Evolutionary conservation across 1,140 invertebrate species (phyloP).

Genomic region (Penaeus chinensis): DNA sequence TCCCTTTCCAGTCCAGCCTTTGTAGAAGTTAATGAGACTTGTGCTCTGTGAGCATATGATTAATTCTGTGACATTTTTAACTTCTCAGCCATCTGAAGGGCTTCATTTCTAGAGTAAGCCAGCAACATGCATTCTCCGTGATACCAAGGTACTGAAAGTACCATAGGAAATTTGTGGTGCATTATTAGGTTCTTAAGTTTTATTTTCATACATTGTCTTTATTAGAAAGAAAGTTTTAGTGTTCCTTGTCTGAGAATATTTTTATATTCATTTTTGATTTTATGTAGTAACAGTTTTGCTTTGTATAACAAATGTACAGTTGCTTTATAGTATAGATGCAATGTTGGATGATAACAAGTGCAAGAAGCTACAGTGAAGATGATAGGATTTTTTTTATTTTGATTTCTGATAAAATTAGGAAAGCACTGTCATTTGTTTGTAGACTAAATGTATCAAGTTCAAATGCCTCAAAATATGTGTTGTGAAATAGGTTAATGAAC

Average conservation of each 20-base stretch:
- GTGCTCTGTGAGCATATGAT: slow-evolving; percentile 7
- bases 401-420: not conserved
- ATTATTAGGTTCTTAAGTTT: slow-evolving; percentile 41
- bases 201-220: slow-evolving; percentile 33
- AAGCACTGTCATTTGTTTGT: slow-evolving; percentile 32
- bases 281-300: slow-evolving; percentile 35
- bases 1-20: slow-evolving; percentile 1
- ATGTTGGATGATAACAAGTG: slow-evolving; percentile 13
- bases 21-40: not conserved
- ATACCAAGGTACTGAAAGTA: slow-evolving; percentile 25
- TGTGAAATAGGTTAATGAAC: slow-evolving; percentile 48
- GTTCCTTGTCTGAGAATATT: slow-evolving; percentile 50
- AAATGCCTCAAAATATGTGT: slow-evolving; percentile 43
- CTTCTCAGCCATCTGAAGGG: not conserved
- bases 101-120: not conserved
- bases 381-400: slow-evolving; percentile 9
- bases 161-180: slow-evolving; percentile 23
- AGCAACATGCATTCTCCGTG: slow-evolving; percentile 25
- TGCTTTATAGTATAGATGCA: slow-evolving; percentile 26
- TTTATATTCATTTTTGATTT: slow-evolving; percentile 42
- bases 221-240: slow-evolving; percentile 22
- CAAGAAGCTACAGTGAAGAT: slow-evolving; percentile 12
- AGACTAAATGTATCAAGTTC: slow-evolving; percentile 30
- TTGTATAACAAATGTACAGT: slow-evolving; percentile 37
- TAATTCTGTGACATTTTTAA: slow-evolving; percentile 1